Conservation (phyloP, 2,888 invertebrate species). For the Euspilapteryx auroguttella region DNA sequence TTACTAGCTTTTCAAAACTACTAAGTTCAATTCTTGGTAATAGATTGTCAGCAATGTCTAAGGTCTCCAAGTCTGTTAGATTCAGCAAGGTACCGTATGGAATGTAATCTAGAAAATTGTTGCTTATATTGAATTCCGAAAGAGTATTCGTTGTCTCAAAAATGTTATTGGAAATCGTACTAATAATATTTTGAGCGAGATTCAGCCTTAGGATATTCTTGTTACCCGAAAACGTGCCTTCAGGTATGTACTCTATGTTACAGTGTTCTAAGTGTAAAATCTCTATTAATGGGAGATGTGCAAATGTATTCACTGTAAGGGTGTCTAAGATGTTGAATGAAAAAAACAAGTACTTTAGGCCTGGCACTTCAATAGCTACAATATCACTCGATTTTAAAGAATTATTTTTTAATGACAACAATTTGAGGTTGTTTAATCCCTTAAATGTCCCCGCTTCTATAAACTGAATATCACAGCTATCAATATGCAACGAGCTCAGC, state of each 20-base stretch:
- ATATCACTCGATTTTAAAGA: slow-evolving; percentile 69
- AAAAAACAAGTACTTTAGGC: slow-evolving; percentile 70
- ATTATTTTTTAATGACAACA: slow-evolving; percentile 77
- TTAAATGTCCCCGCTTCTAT: slow-evolving; percentile 77
- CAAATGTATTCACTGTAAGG: slow-evolving; percentile 70
- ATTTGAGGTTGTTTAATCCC: slow-evolving; percentile 75
- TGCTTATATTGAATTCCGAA: slow-evolving; percentile 73
- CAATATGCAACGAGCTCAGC: slow-evolving; percentile 71
- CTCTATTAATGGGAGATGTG: slow-evolving; percentile 77
- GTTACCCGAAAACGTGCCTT: slow-evolving; percentile 72
- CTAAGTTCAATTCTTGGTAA: slow-evolving; percentile 72
- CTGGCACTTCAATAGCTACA: slow-evolving; percentile 73
- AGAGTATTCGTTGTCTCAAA: slow-evolving; percentile 71
- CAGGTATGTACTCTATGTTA: slow-evolving; percentile 67
- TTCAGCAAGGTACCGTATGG: slow-evolving; percentile 79
- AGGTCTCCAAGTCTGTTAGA: slow-evolving; percentile 70
- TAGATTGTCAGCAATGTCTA: slow-evolving; percentile 70
- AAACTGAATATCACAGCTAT: slow-evolving; percentile 73
- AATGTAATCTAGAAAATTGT: slow-evolving; percentile 73
- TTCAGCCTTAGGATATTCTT: slow-evolving; percentile 74
- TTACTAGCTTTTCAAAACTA: slow-evolving; percentile 35
- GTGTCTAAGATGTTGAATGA: slow-evolving; percentile 80
- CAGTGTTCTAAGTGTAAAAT: slow-evolving; percentile 71
- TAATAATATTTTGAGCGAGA: slow-evolving; percentile 72
- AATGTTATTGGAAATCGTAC: slow-evolving; percentile 64